Percentiles rank a stretch among this genome's conserved stretches.
Evolutionary conservation across 2,888 invertebrate genomes (phyloP).

Genomic region (Drosophila paramelanica): DNA sequence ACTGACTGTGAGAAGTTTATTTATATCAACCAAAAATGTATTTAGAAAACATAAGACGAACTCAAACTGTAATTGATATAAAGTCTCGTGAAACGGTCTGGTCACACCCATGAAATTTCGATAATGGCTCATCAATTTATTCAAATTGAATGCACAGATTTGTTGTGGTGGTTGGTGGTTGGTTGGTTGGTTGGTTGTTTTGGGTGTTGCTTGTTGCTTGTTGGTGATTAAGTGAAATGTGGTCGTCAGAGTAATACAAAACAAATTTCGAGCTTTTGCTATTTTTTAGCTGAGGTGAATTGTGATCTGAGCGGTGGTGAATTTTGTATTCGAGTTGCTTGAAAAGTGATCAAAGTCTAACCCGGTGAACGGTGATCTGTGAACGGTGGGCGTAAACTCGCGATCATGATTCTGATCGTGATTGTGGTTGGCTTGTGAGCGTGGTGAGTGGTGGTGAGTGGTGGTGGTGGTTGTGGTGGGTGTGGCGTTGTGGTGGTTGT

Average conservation of each 20-base stretch:
- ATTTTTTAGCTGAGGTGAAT: slow-evolving; percentile 65
- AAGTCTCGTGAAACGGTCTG: slow-evolving; percentile 48
- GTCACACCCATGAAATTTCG: slow-evolving; percentile 82
- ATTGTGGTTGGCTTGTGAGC: slow-evolving; percentile 30
- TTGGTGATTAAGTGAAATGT: slow-evolving; percentile 54
- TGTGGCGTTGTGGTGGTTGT: slow-evolving; percentile 30
- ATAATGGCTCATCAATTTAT: slow-evolving; percentile 76
- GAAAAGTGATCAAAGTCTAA: slow-evolving; percentile 56
- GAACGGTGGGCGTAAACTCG: slow-evolving; percentile 41
- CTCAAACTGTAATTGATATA: slow-evolving; percentile 36
- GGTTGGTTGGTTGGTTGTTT: slow-evolving; percentile 44
- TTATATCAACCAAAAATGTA: slow-evolving; percentile 23
- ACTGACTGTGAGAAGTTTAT: slow-evolving; percentile 53
- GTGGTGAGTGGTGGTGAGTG: slow-evolving; percentile 33
- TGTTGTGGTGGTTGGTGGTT: slow-evolving; percentile 33
- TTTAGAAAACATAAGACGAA: slow-evolving; percentile 36
- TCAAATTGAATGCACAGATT: slow-evolving; percentile 61
- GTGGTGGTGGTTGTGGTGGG: slow-evolving; percentile 18
- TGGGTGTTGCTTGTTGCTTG: slow-evolving; percentile 39
- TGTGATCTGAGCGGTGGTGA: slow-evolving; percentile 65
- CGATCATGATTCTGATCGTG: slow-evolving; percentile 50
- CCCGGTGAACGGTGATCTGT: slow-evolving; percentile 45
- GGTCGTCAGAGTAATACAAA: slow-evolving; percentile 53
- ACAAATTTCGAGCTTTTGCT: slow-evolving; percentile 41
- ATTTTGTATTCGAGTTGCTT: slow-evolving; percentile 54